Conservation (phyloP, 1,140 invertebrate species). For the Brachionus rubens region DNA sequence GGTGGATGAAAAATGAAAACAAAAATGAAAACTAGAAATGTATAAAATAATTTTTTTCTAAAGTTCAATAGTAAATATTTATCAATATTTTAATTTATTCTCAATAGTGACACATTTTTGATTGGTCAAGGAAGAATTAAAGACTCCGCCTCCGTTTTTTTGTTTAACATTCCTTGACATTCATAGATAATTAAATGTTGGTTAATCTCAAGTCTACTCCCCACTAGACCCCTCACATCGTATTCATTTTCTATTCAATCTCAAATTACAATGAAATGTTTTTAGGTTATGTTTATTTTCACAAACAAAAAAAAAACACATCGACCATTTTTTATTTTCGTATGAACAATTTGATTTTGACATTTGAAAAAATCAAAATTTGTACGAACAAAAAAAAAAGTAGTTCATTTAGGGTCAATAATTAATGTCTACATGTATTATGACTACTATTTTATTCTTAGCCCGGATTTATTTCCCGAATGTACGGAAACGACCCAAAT, state of each 20-base stretch:
- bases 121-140: constrained; percentile 13
- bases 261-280: constrained; percentile 31
- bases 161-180: constrained; percentile 33
- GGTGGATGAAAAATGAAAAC: background rate
- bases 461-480: constrained; percentile 20
- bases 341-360: too few species aligned
- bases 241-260: background rate
- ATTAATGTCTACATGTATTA: background rate
- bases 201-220: too few species aligned
- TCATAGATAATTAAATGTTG: constrained; percentile 20
- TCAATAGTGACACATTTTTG: constrained; percentile 27
- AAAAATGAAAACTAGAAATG: background rate
- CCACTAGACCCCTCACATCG: background rate
- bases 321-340: constrained; percentile 29
- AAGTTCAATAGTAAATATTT: constrained; percentile 40
- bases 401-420: constrained; percentile 25
- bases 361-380: too few species aligned
- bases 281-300: constrained; percentile 37
- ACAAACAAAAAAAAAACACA: background rate
- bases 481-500: constrained; percentile 4
- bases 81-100: constrained; percentile 41
- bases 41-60: too few species aligned
- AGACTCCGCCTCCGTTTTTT: background rate
- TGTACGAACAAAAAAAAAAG: constrained; percentile 20
- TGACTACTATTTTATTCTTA: constrained; percentile 22